Conservation (phyloP, 92 coral and sea anemone genomes). For the Desmophyllum pertusum region DNA sequence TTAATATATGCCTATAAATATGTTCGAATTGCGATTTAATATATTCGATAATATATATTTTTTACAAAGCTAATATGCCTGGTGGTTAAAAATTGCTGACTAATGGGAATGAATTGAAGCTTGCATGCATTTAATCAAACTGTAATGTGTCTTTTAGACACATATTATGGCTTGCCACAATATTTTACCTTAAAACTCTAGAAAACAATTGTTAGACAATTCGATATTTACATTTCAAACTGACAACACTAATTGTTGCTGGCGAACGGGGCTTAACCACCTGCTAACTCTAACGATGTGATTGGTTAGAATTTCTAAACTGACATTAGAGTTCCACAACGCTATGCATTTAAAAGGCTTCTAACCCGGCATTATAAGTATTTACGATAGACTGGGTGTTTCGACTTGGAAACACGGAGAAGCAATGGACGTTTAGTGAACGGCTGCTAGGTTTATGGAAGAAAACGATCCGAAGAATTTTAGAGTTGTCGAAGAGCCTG, state of each 20-base stretch:
- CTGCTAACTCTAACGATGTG: conserved; percentile 29
- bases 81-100: background rate
- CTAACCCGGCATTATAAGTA: background rate
- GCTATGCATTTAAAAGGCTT: conserved; percentile 11
- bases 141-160: background rate
- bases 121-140: background rate
- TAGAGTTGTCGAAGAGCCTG: conserved; percentile 82
- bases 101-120: background rate
- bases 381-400: background rate
- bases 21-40: background rate
- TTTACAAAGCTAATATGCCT: background rate
- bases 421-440: background rate
- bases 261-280: conserved; percentile 9
- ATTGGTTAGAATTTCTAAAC: conserved; percentile 22
- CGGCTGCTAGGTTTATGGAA: conserved; percentile 53
- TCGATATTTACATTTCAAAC: background rate
- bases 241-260: background rate
- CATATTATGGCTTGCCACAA: background rate
- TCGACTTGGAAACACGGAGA: background rate
- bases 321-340: background rate
- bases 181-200: background rate
- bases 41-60: too few species aligned
- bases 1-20: background rate
- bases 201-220: background rate
- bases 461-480: conserved; percentile 94